These are phyloP conservation scores for Pelodiscus sinensis DNA, from an alignment of 2,113 vertebrate genomes.

Conservation along the genomic window DNA sequence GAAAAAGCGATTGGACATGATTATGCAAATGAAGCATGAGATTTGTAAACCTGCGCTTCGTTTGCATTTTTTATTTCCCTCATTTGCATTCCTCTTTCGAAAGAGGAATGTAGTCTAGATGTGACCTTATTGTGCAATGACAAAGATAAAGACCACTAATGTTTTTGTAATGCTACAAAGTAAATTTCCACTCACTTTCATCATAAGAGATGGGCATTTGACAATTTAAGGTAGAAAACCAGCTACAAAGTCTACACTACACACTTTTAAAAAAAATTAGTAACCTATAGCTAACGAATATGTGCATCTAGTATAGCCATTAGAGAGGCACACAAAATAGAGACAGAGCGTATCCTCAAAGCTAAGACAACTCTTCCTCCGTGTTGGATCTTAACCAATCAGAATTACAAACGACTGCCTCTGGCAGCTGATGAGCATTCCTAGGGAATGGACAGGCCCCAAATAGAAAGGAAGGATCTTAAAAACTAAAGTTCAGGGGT, in stretches of 20 bases:
- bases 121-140: neutral
- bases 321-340: rapidly evolving
- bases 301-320: rapidly evolving
- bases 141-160: neutral
- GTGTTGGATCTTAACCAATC: neutral
- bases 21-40: too few relatives aligned
- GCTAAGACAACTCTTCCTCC: neutral
- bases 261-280: neutral
- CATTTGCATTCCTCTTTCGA: too few relatives aligned
- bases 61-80: too few relatives aligned
- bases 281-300: neutral
- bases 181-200: neutral
- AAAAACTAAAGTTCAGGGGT: neutral
- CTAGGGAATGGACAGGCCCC: neutral
- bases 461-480: neutral
- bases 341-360: neutral
- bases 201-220: neutral
- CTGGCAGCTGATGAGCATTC: neutral
- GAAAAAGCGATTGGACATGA: too few relatives aligned
- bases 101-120: too few relatives aligned
- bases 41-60: too few relatives aligned
- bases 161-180: neutral
- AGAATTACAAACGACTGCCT: neutral
- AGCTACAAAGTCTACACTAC: neutral
- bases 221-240: neutral